Evolutionary conservation across 2,888 invertebrate genomes (phyloP), one percentile per base, ranked within the genome.

Genomic region (Drosophila koepferae): DNA sequence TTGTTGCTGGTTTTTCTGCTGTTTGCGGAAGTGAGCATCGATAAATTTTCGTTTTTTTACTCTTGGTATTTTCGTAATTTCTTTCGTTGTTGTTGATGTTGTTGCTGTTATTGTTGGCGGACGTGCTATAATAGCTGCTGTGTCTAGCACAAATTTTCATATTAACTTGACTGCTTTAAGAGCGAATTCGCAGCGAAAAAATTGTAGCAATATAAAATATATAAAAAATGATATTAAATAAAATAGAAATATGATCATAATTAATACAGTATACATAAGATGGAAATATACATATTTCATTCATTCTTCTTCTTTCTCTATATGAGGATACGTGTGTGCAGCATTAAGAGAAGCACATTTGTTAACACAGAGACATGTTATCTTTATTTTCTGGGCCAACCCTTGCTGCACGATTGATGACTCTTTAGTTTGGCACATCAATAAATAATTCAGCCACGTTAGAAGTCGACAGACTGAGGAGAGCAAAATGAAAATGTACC

Each of bases 41-140:
- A 86, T 86, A 89, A 87, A 89, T 85, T 77, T 72, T 87, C 86
- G 80, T 87, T 87, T 86, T n/a, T 89, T 88, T 86, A 87, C 67
- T 75, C 70, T 71, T 59, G 61, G 55, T 59, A 46, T 76, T 64
- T 70, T 51, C 53, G 49, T 46, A 48, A 56, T 61, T 51, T 60
- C 34, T 34, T 55, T 31, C 38, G 46, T 63, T 67, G 23, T 58
- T 65, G 7, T 48, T 40, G 31, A 23, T 23, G 49, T 44, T 28
- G 28, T 6, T 61, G 38, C 31, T 67, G 46, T 16, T 53, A 14
- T n/a, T 43, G 20, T 54, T 34, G 31, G 23, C 18, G 49, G 48
- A 54, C 20, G 38, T 54, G 54, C 23, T 54, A 6, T 16, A 10
- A 54, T 54, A 38, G 53, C 38, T 14, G n/a, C 55, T 40, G 28